Evolutionary conservation across 1,140 invertebrate species (phyloP).

Genomic region (Melanaphis sacchari): DNA sequence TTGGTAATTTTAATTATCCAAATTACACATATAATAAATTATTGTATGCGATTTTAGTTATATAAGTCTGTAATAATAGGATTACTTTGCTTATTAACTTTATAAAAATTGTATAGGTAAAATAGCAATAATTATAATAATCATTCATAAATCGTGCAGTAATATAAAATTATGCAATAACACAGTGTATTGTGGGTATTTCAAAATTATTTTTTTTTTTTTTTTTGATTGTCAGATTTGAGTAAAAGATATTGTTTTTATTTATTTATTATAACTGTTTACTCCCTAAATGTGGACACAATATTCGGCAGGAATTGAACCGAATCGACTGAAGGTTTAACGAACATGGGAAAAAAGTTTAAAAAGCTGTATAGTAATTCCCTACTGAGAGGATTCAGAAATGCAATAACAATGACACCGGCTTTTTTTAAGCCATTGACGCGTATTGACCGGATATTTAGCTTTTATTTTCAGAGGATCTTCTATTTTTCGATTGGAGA

Average conservation of each 20-base stretch:
- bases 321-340: background rate
- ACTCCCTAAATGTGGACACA: background rate
- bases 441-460: constrained; percentile 49
- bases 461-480: constrained; percentile 22
- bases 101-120: background rate
- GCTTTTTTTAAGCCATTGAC: constrained; percentile 46
- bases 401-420: constrained; percentile 39
- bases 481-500: constrained; percentile 25
- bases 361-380: constrained; percentile 38
- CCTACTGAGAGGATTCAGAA: background rate
- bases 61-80: too few relatives aligned
- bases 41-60: too few relatives aligned
- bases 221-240: background rate
- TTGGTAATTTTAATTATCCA: too few relatives aligned
- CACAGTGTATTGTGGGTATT: background rate
- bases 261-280: background rate
- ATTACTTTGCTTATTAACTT: background rate
- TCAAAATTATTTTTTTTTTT: background rate
- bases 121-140: background rate
- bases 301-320: background rate
- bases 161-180: background rate
- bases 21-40: too few relatives aligned
- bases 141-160: background rate
- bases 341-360: background rate
- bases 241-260: background rate